These are phyloP conservation scores for Galaxias olidus DNA, from an alignment of 2,797 vertebrate species.

Conservation along the genomic window DNA sequence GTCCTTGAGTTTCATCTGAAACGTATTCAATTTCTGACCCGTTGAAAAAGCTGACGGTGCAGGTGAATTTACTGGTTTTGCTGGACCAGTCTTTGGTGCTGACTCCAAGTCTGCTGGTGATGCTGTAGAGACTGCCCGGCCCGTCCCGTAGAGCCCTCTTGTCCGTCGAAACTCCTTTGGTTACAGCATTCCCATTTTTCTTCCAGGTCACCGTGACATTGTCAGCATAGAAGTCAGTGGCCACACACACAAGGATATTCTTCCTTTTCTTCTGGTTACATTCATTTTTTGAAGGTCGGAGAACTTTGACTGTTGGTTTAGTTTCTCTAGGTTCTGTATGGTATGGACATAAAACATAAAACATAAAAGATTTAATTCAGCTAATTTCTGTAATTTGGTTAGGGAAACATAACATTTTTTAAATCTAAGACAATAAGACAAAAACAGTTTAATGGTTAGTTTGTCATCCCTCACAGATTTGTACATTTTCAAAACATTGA, in stretches of 20 bases:
- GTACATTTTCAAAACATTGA: neutral
- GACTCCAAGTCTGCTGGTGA: slow-evolving; percentile 71
- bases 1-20: neutral
- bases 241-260: slow-evolving; percentile 67
- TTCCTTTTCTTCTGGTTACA: slow-evolving; percentile 7
- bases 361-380: neutral
- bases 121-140: rapidly evolving
- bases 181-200: rapidly evolving
- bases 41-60: slow-evolving; percentile 37
- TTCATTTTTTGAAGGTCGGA: slow-evolving; percentile 19
- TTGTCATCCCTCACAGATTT: neutral
- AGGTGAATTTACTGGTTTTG: rapidly evolving
- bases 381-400: neutral
- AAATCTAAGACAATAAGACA: too few species aligned
- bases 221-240: slow-evolving; percentile 66
- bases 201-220: slow-evolving; percentile 55
- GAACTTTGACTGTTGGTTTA: slow-evolving; percentile 18
- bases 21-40: rapidly evolving
- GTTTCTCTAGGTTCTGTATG: rapidly evolving
- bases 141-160: rapidly evolving
- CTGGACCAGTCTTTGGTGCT: slow-evolving; percentile 7
- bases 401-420: neutral
- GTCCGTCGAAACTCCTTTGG: slow-evolving; percentile 41
- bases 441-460: too few species aligned
- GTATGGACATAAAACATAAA: slow-evolving; percentile 10